Evolutionary conservation across 2,797 vertebrate species (phyloP).

Genomic region (Rousettus madagascariensis): DNA sequence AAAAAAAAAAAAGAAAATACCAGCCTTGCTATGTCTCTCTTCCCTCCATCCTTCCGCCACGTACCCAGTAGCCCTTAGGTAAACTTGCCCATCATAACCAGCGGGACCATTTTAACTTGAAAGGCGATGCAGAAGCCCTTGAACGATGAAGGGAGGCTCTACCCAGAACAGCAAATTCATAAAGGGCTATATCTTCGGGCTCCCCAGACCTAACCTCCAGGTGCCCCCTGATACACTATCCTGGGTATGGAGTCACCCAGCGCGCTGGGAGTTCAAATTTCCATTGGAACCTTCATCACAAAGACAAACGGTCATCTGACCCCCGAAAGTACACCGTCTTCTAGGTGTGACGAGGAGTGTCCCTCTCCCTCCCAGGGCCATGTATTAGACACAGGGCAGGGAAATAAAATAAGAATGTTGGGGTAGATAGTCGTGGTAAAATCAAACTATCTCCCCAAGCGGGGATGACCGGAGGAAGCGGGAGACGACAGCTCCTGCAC

Average conservation of each 20-base stretch:
- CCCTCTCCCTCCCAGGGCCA: slow-evolving; percentile 65
- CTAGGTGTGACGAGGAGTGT: slow-evolving; percentile 71
- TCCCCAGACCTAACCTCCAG: slow-evolving; percentile 69
- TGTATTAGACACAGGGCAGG: slow-evolving; percentile 61
- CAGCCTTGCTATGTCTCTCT: slow-evolving; percentile 59
- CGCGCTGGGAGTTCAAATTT: slow-evolving; percentile 75
- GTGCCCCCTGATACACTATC: slow-evolving; percentile 74
- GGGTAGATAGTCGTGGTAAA: slow-evolving; percentile 51
- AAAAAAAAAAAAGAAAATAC: slow-evolving; percentile 30
- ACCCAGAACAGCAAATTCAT: slow-evolving; percentile 77
- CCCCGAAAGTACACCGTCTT: slow-evolving; percentile 75
- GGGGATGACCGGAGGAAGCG: slow-evolving; percentile 57
- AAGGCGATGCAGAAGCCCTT: slow-evolving; percentile 76
- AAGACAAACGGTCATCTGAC: slow-evolving; percentile 73
- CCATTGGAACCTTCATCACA: slow-evolving; percentile 73
- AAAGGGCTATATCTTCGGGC: slow-evolving; percentile 50
- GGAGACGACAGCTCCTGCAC: slow-evolving; percentile 49
- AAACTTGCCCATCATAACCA: slow-evolving; percentile 82
- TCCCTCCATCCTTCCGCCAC: slow-evolving; percentile 58
- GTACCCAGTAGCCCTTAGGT: slow-evolving; percentile 80
- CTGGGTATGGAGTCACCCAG: slow-evolving; percentile 57
- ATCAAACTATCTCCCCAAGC: slow-evolving; percentile 71
- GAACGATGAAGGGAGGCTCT: slow-evolving; percentile 75
- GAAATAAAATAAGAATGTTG: slow-evolving; percentile 62
- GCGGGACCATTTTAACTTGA: slow-evolving; percentile 82